These are phyloP conservation scores for Neomicropteryx cornuta DNA, from an alignment of 1,140 invertebrate genomes.

Conservation along the genomic window DNA sequence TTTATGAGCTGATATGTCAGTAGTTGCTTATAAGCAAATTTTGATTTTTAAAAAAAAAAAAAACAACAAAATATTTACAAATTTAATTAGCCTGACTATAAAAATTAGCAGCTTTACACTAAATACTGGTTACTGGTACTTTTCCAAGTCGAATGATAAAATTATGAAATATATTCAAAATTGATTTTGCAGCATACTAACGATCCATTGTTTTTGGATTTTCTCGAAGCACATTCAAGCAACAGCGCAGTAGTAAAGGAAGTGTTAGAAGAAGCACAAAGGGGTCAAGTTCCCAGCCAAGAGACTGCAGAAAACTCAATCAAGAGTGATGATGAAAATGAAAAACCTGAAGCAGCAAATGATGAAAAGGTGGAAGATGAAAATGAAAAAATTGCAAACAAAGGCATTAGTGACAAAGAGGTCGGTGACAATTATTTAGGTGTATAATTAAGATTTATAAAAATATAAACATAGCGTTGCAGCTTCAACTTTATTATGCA, in stretches of 20 bases:
- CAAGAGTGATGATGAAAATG: slow-evolving; percentile 27
- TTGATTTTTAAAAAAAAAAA: too few species aligned
- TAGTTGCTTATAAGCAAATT: too few species aligned
- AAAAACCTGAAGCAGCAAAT: slow-evolving; percentile 27
- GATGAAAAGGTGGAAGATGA: slow-evolving; percentile 23
- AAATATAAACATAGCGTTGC: too few species aligned
- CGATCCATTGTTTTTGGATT: slow-evolving; percentile 84
- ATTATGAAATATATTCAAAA: slow-evolving; percentile 10
- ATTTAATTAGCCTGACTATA: too few species aligned
- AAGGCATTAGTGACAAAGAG: slow-evolving; percentile 63
- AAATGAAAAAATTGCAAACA: slow-evolving; percentile 45
- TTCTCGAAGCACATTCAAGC: slow-evolving; percentile 65
- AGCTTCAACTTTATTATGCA: not conserved
- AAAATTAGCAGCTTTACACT: too few species aligned
- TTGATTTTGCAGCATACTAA: slow-evolving; percentile 57
- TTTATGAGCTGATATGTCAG: too few species aligned
- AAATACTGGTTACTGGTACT: too few species aligned
- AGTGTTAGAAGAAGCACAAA: slow-evolving; percentile 27
- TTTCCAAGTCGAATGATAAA: too few species aligned
- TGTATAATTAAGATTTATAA: not conserved
- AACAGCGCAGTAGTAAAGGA: slow-evolving; percentile 59
- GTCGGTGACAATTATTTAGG: slow-evolving; percentile 27
- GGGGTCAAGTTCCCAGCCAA: slow-evolving; percentile 11
- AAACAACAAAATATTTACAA: too few species aligned
- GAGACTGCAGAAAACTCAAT: slow-evolving; percentile 14